Evolutionary conservation across 2,113 vertebrate genomes (phyloP).

Genomic region (Actenoides lindsayi): DNA sequence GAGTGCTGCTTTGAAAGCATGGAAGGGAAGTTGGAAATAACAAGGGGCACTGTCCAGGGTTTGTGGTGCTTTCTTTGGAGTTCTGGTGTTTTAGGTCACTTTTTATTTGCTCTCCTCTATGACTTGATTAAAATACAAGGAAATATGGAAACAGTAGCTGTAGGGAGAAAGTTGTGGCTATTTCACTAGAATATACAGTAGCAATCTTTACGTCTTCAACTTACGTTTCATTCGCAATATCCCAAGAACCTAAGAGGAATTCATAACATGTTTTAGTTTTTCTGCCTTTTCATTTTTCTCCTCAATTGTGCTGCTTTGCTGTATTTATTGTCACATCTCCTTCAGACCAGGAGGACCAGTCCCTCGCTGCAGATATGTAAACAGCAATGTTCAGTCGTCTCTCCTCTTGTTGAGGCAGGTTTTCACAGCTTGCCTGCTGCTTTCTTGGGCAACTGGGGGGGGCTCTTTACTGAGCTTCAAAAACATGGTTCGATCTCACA

Average conservation of each 20-base stretch:
- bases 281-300: not conserved
- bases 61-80: not conserved
- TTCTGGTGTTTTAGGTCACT: not conserved
- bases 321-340: not conserved
- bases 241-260: not conserved
- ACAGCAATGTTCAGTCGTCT: not conserved
- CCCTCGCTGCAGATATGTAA: not conserved
- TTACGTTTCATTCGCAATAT: not conserved
- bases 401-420: not conserved
- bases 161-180: not conserved
- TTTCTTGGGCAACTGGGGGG: not conserved
- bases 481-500: not conserved
- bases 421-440: fast-evolving
- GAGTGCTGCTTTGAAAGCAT: not conserved
- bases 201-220: not conserved
- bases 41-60: not conserved
- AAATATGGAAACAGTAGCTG: not conserved
- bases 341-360: not conserved
- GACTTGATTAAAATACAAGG: not conserved
- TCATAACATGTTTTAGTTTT: not conserved
- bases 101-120: not conserved
- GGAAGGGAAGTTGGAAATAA: not conserved
- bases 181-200: not conserved
- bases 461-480: not conserved
- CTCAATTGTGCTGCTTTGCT: not conserved